A percentile compares a stretch with the other conserved stretches of the same genome.
These are phyloP conservation scores for Delphinapterus leucas DNA, from an alignment of 2,113 vertebrate species.

Conservation along the genomic window DNA sequence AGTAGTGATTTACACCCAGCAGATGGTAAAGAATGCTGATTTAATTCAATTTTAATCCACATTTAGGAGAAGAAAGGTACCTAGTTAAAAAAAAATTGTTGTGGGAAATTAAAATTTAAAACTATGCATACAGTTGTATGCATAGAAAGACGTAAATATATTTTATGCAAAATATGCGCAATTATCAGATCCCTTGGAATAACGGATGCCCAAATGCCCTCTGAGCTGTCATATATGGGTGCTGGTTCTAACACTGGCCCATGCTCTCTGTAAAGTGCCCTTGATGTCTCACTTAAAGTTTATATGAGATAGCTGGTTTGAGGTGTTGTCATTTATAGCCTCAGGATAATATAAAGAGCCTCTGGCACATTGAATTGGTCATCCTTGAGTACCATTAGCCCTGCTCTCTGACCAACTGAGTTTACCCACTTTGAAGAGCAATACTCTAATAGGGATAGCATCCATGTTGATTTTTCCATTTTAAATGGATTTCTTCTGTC, in stretches of 20 bases:
- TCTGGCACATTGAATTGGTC: background rate
- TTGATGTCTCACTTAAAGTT: background rate
- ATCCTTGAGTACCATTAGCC: background rate
- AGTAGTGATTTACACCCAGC: conserved; percentile 18
- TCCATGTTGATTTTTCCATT: background rate
- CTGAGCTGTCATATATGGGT: background rate
- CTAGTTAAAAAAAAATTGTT: background rate
- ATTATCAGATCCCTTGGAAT: background rate
- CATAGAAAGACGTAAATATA: background rate
- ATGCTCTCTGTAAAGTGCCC: background rate
- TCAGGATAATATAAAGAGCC: background rate
- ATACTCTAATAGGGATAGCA: background rate
- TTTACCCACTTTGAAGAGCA: background rate
- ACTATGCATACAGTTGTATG: background rate
- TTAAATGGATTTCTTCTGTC: background rate
- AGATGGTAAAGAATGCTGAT: conserved; percentile 42
- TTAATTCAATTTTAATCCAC: conserved; percentile 1
- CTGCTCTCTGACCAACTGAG: background rate
- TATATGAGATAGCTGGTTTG: background rate
- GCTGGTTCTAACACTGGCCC: background rate
- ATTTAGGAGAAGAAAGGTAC: background rate
- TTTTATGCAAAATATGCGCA: background rate
- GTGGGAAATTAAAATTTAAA: conserved; percentile 42
- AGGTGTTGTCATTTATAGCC: background rate
- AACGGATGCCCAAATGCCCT: background rate